Conservation (phyloP, 2,797 vertebrate genomes). For the Lepus oiostolus region DNA sequence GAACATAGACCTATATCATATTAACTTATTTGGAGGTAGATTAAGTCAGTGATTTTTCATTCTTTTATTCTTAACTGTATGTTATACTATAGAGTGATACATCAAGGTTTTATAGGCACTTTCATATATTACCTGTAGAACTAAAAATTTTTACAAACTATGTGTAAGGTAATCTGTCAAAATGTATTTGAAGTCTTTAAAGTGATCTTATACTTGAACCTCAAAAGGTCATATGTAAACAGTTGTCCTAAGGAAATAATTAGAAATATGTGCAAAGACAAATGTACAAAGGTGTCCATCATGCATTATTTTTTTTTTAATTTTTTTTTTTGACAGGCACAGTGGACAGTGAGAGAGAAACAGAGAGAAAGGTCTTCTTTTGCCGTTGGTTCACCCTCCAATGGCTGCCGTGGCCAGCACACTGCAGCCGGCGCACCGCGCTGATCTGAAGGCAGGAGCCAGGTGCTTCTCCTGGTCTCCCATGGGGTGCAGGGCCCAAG, state of each 20-base stretch:
- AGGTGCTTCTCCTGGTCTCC: too few species aligned
- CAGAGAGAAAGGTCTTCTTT: too few species aligned
- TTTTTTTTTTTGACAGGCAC: too few species aligned
- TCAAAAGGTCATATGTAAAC: conserved; percentile 39
- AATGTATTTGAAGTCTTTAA: conserved; percentile 1
- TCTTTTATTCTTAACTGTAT: background rate
- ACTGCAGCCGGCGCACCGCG: too few species aligned
- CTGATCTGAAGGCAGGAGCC: too few species aligned
- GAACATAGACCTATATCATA: background rate
- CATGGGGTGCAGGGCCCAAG: too few species aligned
- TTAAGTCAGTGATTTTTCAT: conserved; percentile 32
- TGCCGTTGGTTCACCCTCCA: too few species aligned
- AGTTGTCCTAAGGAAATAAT: background rate
- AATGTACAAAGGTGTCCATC: background rate
- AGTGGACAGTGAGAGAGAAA: too few species aligned
- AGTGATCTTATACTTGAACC: conserved; percentile 21
- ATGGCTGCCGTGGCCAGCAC: too few species aligned
- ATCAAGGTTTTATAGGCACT: background rate
- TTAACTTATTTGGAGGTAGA: conserved; percentile 19
- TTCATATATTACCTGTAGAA: background rate
- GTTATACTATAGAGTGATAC: background rate
- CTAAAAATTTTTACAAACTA: conserved; percentile 44
- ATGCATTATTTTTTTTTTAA: too few species aligned
- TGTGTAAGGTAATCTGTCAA: conserved; percentile 42
- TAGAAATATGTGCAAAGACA: background rate